Percentiles rank a stretch among this genome's conserved stretches.
Evolutionary conservation across 2,888 invertebrate species (phyloP).

Genomic region (Stenotaenia linearis): DNA sequence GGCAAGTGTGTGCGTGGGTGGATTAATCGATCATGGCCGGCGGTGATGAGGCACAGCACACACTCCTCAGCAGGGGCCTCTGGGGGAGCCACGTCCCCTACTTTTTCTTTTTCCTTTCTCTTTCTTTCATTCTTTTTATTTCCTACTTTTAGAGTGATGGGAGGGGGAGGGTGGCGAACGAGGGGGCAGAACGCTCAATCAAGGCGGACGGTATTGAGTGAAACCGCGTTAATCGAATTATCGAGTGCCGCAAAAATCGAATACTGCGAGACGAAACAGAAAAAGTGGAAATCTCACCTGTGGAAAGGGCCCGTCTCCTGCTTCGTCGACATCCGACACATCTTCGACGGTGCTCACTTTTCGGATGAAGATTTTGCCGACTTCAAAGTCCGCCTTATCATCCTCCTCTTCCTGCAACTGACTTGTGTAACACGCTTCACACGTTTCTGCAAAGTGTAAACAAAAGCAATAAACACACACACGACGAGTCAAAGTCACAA

Average conservation of each 20-base stretch:
- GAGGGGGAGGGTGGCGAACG: background rate
- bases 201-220: background rate
- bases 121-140: background rate
- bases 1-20: slow-evolving; percentile 26
- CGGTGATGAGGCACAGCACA: slow-evolving; percentile 20
- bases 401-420: background rate
- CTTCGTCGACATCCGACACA: background rate
- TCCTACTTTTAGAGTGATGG: background rate
- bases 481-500: no score
- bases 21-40: slow-evolving; percentile 23
- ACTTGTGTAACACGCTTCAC: background rate
- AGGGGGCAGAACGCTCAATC: background rate
- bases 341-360: background rate
- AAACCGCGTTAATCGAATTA: background rate
- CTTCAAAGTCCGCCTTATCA: background rate
- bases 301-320: background rate
- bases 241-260: background rate
- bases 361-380: background rate
- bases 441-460: background rate
- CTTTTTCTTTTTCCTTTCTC: background rate
- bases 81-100: slow-evolving; percentile 11
- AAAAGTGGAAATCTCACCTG: background rate
- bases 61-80: slow-evolving; percentile 24
- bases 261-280: background rate
- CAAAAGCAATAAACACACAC: background rate